Evolutionary conservation across 2,797 vertebrate genomes (phyloP), one percentile per base, ranked within the genome.

Genomic region (Salarias fasciatus): DNA sequence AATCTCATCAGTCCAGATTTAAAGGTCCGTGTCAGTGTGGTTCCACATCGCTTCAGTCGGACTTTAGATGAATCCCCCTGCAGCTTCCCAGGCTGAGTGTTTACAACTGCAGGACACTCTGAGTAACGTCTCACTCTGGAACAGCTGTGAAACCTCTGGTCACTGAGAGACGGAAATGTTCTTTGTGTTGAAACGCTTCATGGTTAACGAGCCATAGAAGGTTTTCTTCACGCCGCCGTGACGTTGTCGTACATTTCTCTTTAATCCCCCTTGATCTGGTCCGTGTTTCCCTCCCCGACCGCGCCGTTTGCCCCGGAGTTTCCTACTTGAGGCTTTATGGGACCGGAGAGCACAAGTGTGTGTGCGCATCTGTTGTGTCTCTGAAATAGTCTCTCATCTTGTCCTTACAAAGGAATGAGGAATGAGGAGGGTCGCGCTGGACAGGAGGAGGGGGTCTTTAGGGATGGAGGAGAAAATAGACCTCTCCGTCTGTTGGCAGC

Each of bases 381-480:
- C 87, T 80, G 80, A 92, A 93, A 92, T 92, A 93, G 90, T 80
- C 75, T 71, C 85, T 86, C 86, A 76, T 87, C 82, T 75, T 84
- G 80, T 87, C 88, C 84, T 84, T 88, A 87, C 84, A 93, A 91
- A 92, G 89, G 88, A 91, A 92, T 89, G 86, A 92, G 89, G 88
- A 91, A 92, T 89, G 86, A 84, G 76, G 75, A 77, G 86, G 89
- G 81, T 89, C 78, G 79, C 51, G 57, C 65, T 47, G 53, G 68
- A 62, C 72, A 69, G 67, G 57, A 31, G 79, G 69, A 48, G 67
- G 53, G 65, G 74, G 63, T 71, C 79, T 77, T 71, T n/a, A n/a
- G n/a, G n/a, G 72, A 37, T 58, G 72, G 71, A 79, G 86, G 85
- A 93, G 74, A 93, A 94, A 93, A 94, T 93, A 92, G 92, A 88